Base-by-base conservation (phyloP, 1,140 invertebrate species). In the Habropoda laboriosa region DNA sequence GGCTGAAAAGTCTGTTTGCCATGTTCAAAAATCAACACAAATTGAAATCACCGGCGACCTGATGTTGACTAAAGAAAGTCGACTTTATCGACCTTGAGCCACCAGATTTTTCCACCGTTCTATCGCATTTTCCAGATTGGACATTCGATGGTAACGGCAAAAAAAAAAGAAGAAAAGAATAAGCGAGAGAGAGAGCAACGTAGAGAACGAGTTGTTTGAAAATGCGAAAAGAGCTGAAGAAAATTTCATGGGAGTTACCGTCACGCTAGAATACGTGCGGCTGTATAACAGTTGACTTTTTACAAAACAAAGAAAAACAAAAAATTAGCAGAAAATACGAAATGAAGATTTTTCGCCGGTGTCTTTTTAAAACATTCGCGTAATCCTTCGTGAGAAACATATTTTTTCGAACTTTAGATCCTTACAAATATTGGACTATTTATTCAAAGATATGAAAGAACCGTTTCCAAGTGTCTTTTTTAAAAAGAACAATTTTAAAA, bases 11-110 rank as follows among this genome's bases (percentile, higher is more conserved):
- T 87, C 68, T 92, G 87, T 93, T 92, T 93, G 89, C 83, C 88
- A 78, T 91, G 89, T 88, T n/a, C 89, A 91, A 93, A 91, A 92
- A 93, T 92, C 91, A 91, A 91, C 87, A 90, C 88, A 88, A 92
- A 91, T 92, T 92, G 90, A 92, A 91, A 92, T 92, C 90, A 91
- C 86, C 86, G 80, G 66, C 80, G 72, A 55, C 64, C 83, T 76
- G 55, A n/a, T 88, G 87, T 91, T 90, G 85, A 86, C 88, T 90
- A 79, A 82, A 80, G 85, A 87, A 83, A 87, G 85, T 87, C 80
- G 80, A 80, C 78, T 75, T 87, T 83, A 74, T 82, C 57, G 80
- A 81, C 75, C 76, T 85, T 76, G 27, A 80, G 70, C 47, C 47
- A 24, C 47, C 32, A 75, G 80, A 67, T 71, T 82, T 67, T 79